phyloP scores from a whole-genome alignment of 2,797 vertebrate species.

The Sandelia bainsii region DNA sequence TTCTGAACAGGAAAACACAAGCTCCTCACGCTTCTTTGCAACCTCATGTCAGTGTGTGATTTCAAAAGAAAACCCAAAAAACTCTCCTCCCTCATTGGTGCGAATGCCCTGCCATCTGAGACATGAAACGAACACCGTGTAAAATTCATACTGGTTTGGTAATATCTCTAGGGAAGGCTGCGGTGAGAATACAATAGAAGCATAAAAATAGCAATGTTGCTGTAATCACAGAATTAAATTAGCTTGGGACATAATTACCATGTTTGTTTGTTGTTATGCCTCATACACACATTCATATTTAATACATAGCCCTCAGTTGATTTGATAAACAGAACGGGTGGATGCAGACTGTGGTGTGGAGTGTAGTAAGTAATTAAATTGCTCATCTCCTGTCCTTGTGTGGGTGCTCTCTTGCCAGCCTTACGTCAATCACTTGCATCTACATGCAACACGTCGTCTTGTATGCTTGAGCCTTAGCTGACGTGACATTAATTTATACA shows the following conservation, averaged over 20 bases:
- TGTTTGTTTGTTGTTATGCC: conserved; percentile 85
- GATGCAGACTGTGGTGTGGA: conserved; percentile 71
- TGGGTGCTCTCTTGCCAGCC: conserved; percentile 71
- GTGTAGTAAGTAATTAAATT: conserved; percentile 82
- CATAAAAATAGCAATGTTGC: conserved; percentile 79
- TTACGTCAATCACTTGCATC: conserved; percentile 81
- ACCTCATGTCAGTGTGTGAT: conserved; percentile 46
- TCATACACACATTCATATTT: conserved; percentile 84
- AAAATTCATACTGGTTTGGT: conserved; percentile 70
- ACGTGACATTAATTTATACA: conserved; percentile 84
- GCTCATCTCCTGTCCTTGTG: conserved; percentile 79
- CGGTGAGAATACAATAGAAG: conserved; percentile 69
- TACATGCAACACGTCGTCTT: conserved; percentile 77
- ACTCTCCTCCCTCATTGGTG: conserved; percentile 41
- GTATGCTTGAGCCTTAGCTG: conserved; percentile 73
- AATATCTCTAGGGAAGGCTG: conserved; percentile 68
- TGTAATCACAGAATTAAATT: conserved; percentile 86
- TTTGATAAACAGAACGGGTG: conserved; percentile 81
- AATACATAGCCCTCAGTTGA: conserved; percentile 81
- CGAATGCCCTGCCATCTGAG: conserved; percentile 63
- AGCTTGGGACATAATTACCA: conserved; percentile 87
- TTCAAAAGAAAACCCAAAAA: conserved; percentile 62
- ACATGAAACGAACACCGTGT: conserved; percentile 60
- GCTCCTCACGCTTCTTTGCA: conserved; percentile 34
- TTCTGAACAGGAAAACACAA: conserved; percentile 47